phyloP scores from a whole-genome alignment of 2,113 vertebrate species.

The Nothobranchius kuhntae region DNA sequence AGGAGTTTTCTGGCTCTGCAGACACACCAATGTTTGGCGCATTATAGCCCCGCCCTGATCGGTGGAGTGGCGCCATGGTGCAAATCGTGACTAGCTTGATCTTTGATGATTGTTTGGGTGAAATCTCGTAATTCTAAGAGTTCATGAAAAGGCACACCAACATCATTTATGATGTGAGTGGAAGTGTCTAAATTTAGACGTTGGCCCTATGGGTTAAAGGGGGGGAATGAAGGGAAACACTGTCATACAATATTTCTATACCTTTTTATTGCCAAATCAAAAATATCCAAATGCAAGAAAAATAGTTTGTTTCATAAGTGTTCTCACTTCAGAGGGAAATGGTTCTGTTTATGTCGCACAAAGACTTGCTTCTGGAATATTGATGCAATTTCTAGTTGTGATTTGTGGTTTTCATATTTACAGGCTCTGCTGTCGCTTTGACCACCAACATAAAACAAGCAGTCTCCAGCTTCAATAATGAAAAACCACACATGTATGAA shows the following conservation, averaged over 20 bases:
- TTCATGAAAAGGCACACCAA: too few relatives aligned
- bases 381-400: constrained; percentile 15
- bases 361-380: background rate
- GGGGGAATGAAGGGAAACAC: too few relatives aligned
- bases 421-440: background rate
- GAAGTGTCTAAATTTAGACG: too few relatives aligned
- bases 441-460: constrained; percentile 5
- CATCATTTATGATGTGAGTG: too few relatives aligned
- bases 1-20: too few relatives aligned
- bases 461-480: constrained; percentile 21
- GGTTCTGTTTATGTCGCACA: constrained; percentile 3
- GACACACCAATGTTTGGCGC: too few relatives aligned
- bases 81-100: too few relatives aligned
- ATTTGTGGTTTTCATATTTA: constrained; percentile 20
- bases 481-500: constrained; percentile 35
- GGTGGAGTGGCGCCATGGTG: too few relatives aligned
- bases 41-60: too few relatives aligned
- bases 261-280: background rate
- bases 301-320: background rate
- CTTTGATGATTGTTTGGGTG: too few relatives aligned
- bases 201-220: too few relatives aligned
- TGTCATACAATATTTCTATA: background rate
- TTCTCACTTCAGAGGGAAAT: background rate
- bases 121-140: too few relatives aligned
- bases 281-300: background rate